Conservation (phyloP, 2,888 invertebrate genomes). For the Pristionchus mayeri region DNA sequence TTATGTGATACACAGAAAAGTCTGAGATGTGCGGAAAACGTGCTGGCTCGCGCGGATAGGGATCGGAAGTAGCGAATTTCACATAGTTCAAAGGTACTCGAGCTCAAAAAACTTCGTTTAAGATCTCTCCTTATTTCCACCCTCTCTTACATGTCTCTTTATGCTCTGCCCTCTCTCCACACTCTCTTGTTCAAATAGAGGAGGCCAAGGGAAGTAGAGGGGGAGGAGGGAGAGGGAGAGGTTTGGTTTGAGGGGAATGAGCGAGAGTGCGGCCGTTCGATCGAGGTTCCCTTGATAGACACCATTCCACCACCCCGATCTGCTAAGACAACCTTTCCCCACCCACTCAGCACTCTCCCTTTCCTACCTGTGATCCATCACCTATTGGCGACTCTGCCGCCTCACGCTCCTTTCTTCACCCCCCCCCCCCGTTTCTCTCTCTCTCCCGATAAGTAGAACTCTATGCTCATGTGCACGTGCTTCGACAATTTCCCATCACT, state of each 20-base stretch:
- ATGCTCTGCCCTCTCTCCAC: neutral
- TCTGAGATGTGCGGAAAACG: no score
- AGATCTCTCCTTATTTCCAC: neutral
- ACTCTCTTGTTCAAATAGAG: conserved; percentile 35
- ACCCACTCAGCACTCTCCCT: neutral
- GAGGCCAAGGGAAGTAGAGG: conserved; percentile 38
- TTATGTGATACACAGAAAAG: no score
- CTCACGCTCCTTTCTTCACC: neutral
- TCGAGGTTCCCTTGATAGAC: conserved; percentile 23
- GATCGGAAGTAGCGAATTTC: neutral
- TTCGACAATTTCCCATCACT: conserved; percentile 29
- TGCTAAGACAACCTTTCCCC: neutral
- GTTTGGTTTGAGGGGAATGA: conserved; percentile 16
- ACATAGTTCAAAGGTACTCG: no score
- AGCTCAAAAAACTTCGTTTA: no score
- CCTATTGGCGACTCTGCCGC: neutral
- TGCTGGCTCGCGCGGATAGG: no score
- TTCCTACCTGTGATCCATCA: neutral
- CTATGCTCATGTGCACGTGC: conserved; percentile 21
- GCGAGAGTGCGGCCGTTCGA: conserved; percentile 33
- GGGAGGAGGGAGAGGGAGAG: no score
- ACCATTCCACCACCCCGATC: neutral
- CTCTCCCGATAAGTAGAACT: conserved; percentile 17
- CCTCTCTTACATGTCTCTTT: neutral
- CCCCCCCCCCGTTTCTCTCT: conserved; percentile 4